Percentiles rank a stretch among this genome's conserved stretches.
Conservation (phyloP, 2,113 vertebrate genomes). For the Monopterus albus region DNA sequence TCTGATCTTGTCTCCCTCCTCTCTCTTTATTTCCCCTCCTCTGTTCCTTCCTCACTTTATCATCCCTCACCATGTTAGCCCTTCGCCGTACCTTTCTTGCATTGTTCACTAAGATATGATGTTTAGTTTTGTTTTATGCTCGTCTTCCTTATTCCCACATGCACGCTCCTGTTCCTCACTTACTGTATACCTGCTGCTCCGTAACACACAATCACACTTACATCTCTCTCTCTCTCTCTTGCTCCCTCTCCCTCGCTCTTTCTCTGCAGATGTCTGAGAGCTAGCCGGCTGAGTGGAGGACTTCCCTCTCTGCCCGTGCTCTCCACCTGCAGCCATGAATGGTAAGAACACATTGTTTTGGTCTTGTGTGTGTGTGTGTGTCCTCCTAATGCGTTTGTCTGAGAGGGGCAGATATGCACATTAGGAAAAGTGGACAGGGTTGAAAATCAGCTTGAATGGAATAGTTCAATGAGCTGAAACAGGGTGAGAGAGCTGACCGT, state of each 20-base stretch:
- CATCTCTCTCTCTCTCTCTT: slow-evolving; percentile 27
- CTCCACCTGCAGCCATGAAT: slow-evolving; percentile 82
- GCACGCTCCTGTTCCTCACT: slow-evolving; percentile 10
- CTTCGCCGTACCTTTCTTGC: slow-evolving; percentile 21
- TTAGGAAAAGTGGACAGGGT: not conserved
- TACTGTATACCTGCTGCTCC: slow-evolving; percentile 8
- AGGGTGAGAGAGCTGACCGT: not conserved
- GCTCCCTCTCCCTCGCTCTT: slow-evolving; percentile 36
- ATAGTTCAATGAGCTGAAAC: not conserved
- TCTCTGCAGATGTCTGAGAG: slow-evolving; percentile 80
- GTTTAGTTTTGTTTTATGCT: slow-evolving; percentile 7
- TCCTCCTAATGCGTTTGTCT: not conserved
- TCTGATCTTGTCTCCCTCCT: slow-evolving; percentile 3
- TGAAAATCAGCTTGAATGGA: slow-evolving; percentile 6
- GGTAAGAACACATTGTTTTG: slow-evolving; percentile 72
- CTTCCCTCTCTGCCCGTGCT: slow-evolving; percentile 61
- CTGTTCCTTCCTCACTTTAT: slow-evolving; percentile 18
- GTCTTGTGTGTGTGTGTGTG: slow-evolving; percentile 25
- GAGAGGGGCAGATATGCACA: not conserved
- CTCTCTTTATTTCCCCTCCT: slow-evolving; percentile 10
- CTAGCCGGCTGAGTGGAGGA: slow-evolving; percentile 74
- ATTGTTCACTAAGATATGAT: slow-evolving; percentile 45
- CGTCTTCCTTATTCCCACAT: slow-evolving; percentile 14
- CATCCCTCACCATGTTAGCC: slow-evolving; percentile 24
- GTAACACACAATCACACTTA: slow-evolving; percentile 35